A percentile compares a stretch with the other conserved stretches of the same genome.
Evolutionary conservation across 2,888 invertebrate species (phyloP).

Genomic region (Adelphocoris suturalis): DNA sequence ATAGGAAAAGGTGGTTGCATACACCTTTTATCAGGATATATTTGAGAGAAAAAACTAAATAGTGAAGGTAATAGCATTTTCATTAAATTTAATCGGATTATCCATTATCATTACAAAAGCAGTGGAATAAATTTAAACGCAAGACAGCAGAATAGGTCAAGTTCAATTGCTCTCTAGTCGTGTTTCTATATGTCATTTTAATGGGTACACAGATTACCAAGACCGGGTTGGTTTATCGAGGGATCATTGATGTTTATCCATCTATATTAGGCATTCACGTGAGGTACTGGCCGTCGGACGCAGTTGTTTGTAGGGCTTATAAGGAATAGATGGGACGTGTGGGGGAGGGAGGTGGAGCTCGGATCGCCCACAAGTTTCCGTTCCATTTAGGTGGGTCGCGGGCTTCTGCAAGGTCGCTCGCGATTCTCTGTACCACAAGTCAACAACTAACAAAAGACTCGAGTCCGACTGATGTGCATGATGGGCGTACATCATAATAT

Average conservation of each 20-base stretch:
- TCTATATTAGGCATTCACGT: conserved; percentile 40
- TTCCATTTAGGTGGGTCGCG: conserved; percentile 70
- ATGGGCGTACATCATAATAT: too few relatives aligned
- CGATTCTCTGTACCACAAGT: not conserved
- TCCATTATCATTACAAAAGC: too few relatives aligned
- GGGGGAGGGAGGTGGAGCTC: conserved; percentile 22
- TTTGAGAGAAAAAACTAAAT: too few relatives aligned
- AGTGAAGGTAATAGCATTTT: too few relatives aligned
- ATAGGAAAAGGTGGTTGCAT: too few relatives aligned
- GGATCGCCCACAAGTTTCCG: conserved; percentile 70
- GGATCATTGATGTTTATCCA: conserved; percentile 28
- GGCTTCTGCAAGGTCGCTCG: conserved; percentile 58
- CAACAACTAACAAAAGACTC: not conserved
- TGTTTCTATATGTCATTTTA: too few relatives aligned
- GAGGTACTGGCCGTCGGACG: not conserved
- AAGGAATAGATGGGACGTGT: not conserved
- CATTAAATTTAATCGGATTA: too few relatives aligned
- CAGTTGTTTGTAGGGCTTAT: not conserved
- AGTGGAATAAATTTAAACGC: too few relatives aligned
- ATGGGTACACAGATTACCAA: not conserved
- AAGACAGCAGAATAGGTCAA: too few relatives aligned
- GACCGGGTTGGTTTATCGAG: not conserved
- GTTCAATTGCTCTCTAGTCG: too few relatives aligned
- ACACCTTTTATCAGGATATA: too few relatives aligned
- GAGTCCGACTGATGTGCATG: too few relatives aligned